phyloP scores from a whole-genome alignment of 2,113 vertebrate genomes.

The Geothlypis trichas region DNA sequence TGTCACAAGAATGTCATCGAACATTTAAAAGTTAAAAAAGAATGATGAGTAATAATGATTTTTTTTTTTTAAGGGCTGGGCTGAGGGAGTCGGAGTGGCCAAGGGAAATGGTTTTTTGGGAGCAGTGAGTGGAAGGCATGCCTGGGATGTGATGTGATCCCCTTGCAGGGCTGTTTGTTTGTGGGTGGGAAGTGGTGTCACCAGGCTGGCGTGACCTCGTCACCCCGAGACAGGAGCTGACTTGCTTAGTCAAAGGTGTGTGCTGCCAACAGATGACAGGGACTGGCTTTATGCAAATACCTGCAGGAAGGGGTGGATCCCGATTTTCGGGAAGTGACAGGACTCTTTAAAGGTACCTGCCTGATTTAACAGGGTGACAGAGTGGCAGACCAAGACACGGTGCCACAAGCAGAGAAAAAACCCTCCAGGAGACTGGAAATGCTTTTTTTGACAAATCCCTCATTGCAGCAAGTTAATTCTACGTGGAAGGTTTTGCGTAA shows the following conservation, averaged over 20 bases:
- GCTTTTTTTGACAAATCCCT: neutral
- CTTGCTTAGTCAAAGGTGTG: neutral
- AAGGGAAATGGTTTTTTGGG: neutral
- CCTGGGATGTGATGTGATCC: neutral
- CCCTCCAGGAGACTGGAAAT: neutral
- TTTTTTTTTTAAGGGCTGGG: neutral
- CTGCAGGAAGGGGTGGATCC: constrained; percentile 30
- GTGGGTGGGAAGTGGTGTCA: neutral
- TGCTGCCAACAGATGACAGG: neutral
- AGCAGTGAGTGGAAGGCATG: neutral
- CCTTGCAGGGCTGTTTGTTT: neutral
- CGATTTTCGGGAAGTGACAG: neutral
- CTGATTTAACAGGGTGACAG: neutral
- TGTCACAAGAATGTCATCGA: neutral
- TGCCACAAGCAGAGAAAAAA: neutral
- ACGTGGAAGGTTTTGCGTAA: neutral
- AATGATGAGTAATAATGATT: neutral
- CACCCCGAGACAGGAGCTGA: neutral
- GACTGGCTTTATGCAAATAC: constrained; percentile 38
- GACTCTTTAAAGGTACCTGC: neutral
- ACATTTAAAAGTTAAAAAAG: neutral
- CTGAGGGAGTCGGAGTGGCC: neutral
- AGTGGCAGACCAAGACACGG: neutral
- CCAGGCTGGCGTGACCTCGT: neutral
- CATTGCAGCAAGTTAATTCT: neutral